Conservation (phyloP, 2,113 vertebrate species). For the Phocoena phocoena region DNA sequence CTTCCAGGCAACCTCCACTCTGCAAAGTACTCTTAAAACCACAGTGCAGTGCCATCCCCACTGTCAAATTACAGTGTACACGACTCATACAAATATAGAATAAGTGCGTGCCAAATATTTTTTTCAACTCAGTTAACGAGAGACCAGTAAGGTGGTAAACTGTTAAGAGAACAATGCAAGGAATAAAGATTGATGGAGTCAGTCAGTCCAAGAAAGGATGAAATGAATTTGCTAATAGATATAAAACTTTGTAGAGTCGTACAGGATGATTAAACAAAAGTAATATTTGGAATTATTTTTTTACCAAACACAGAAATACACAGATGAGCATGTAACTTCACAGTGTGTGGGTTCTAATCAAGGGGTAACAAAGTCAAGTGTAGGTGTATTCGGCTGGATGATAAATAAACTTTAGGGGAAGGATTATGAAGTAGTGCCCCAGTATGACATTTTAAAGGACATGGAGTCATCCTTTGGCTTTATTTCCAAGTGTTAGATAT, state of each 20-base stretch:
- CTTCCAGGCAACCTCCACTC: background rate
- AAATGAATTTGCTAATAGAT: background rate
- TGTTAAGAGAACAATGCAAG: background rate
- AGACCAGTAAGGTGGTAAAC: background rate
- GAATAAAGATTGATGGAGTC: background rate
- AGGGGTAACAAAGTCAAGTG: background rate
- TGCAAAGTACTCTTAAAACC: background rate
- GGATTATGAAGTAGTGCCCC: background rate
- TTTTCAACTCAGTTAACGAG: background rate
- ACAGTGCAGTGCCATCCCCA: accelerated
- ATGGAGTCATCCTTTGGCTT: background rate
- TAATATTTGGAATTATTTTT: background rate
- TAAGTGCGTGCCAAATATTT: background rate
- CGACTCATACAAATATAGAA: background rate
- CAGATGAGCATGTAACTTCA: background rate
- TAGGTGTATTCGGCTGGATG: background rate
- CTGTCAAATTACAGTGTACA: background rate
- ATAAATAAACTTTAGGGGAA: background rate
- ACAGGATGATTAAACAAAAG: background rate
- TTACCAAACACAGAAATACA: background rate
- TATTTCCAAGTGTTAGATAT: background rate
- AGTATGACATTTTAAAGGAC: background rate
- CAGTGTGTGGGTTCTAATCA: background rate
- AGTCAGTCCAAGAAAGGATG: background rate
- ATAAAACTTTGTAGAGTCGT: background rate